Evolutionary conservation across 2,797 vertebrate species (phyloP), one percentile per base, ranked within the genome.

Genomic region (Lerista edwardsae): DNA sequence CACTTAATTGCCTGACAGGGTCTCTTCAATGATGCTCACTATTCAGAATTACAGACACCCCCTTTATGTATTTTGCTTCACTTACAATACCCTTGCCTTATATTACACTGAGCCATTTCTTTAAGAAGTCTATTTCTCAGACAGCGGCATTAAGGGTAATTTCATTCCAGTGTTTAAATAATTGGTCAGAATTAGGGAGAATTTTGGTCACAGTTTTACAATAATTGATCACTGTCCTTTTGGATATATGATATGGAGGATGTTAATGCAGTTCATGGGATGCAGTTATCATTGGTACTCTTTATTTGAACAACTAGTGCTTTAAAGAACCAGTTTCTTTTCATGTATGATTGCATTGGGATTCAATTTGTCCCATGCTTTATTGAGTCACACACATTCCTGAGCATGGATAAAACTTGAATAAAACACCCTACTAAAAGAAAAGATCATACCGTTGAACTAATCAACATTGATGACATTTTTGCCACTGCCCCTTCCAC

Each of bases 141-240:
- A 82, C 77, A 81, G 62, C n/a, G 82, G 84, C 88, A 88, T 91
- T 86, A 88, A 29, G 7, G 74, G 67, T 85, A 87, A 84, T 90
- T 84, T 83, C 91, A 17, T 80, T 89, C 72, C 86, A 85, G 86
- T 85, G 89, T 78, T 83, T 62, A 91, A 91, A 87, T 80, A 91
- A 89, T 79, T 83, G 44, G 19, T 87, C 9, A 84, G 84, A 88
- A 82, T 78, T 67, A 85, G 31, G 17, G 11, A 1, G 59, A 68
- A 80, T 87, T 44, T 82, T 84, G 23, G 10, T 29, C 36, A 39
- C 59, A 59, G n/a, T 71, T 86, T 61, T 84, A 51, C 79, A 81
- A 72, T 10, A 74, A 39, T 1, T 51, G 74, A 39, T 11, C 23
- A 61, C 19, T 71, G 9, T 62, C 29, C 51, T 81, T 86, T 64